Base-by-base conservation (phyloP, 2,888 invertebrate genomes). In the Phengaris arion region DNA sequence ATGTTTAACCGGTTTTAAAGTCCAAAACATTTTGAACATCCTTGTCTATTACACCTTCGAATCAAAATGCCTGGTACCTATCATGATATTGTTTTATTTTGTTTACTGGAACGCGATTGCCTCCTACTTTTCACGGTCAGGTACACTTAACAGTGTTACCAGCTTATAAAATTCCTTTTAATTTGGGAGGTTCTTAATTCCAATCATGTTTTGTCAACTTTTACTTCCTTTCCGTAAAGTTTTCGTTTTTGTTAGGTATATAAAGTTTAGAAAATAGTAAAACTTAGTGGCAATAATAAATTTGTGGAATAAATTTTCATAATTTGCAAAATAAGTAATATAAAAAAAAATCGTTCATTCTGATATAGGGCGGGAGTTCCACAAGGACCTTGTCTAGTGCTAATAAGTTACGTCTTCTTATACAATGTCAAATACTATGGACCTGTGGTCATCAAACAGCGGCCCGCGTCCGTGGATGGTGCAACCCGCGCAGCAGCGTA, bases 71-170 rank as follows among this genome's bases (percentile, higher is more conserved):
- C 35, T 5, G 35, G 64, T 12, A 6, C 35, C 2, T 2, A 55
- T 13, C 13, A 64, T 77, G 52, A 74, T 75, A 78, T 81, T 82
- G 80, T 84, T 80, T 80, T 79, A 77, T 78, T 78, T 77, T 79
- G 80, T 84, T 76, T 77, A 73, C 57, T 74, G 78, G 75, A 76
- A 78, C 79, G 81, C 83, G 81, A 82, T 82, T 81, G 79, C 83
- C 87, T 89, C 89, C 90, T 86, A 89, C 89, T 91, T 86, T 84
- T 90, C 91, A 92, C 88, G 91, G 92, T 91, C 92, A 93, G 92
- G 91, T 87, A 83, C 87, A 81, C 79, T 69, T 45, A 48, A 8
- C 2, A 75, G 86, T 89, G 90, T 89, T 86, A 84, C 87, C 80
- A 86, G 83, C 48, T 8, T 48, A 45, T 13, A 22, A 57, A 45